Evolutionary conservation across 2,888 invertebrate species (phyloP).

Genomic region (Synergus umbraculus): DNA sequence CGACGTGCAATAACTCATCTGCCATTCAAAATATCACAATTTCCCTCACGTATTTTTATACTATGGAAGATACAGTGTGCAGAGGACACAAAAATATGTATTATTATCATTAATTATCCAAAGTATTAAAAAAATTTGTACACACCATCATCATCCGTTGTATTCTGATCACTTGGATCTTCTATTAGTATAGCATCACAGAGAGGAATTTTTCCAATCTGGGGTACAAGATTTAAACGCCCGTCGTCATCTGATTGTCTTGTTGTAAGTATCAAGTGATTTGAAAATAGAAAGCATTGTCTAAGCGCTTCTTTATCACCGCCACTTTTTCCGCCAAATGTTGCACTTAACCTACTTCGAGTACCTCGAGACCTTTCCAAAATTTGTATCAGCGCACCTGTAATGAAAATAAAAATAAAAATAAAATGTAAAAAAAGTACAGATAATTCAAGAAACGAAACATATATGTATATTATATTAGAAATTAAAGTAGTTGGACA

Average conservation of each 20-base stretch:
- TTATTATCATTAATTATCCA: no score
- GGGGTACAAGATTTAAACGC: slow-evolving; percentile 90
- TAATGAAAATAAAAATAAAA: slow-evolving; percentile 46
- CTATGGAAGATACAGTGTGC: no score
- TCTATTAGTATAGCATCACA: slow-evolving; percentile 92
- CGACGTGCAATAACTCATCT: background rate
- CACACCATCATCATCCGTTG: slow-evolving; percentile 84
- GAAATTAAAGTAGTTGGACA: background rate
- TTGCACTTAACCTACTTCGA: slow-evolving; percentile 80
- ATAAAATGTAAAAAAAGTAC: no score
- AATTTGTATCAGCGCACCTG: slow-evolving; percentile 88
- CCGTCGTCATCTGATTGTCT: slow-evolving; percentile 87
- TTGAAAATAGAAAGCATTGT: slow-evolving; percentile 94
- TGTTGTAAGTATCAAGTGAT: slow-evolving; percentile 91
- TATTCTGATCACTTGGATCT: slow-evolving; percentile 85
- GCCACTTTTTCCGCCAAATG: slow-evolving; percentile 78
- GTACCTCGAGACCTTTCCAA: slow-evolving; percentile 81
- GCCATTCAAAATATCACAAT: no score
- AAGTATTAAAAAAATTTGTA: background rate
- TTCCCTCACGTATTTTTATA: no score
- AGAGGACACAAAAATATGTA: no score
- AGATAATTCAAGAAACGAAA: no score
- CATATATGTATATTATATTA: no score
- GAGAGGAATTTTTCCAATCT: slow-evolving; percentile 88
- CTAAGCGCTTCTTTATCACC: slow-evolving; percentile 85